Conservation (phyloP, 1,140 invertebrate genomes). For the Panulirus ornatus region DNA sequence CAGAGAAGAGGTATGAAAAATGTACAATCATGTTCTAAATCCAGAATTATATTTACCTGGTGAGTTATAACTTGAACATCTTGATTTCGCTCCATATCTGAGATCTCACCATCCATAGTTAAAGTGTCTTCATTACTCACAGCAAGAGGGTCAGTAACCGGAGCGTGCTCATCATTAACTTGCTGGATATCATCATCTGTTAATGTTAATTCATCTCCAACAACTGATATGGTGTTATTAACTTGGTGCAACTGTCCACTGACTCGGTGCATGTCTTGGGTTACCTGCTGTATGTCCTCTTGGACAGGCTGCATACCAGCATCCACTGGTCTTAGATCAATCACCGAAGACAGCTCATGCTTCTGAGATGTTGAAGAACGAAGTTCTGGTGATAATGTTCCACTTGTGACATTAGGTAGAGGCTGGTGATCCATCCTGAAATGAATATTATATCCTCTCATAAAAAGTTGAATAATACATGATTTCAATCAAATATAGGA, state of each 20-base stretch:
- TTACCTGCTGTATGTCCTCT: neutral
- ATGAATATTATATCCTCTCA: no score
- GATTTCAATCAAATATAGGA: no score
- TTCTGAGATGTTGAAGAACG: neutral
- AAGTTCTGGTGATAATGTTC: constrained; percentile 15
- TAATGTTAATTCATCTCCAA: constrained; percentile 24
- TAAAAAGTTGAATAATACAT: no score
- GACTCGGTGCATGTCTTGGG: neutral
- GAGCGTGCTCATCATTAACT: constrained; percentile 4
- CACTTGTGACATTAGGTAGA: constrained; percentile 12
- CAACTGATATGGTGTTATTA: constrained; percentile 2
- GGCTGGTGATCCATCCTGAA: constrained; percentile 50
- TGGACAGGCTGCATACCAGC: constrained; percentile 6
- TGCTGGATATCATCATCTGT: neutral
- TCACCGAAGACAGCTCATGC: constrained; percentile 27
- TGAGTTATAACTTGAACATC: constrained; percentile 37
- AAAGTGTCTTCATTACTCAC: constrained; percentile 2
- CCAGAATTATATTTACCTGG: neutral
- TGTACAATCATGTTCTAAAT: no score
- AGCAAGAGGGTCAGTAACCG: constrained; percentile 10
- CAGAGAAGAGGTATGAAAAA: no score
- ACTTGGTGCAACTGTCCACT: constrained; percentile 9
- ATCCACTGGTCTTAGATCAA: constrained; percentile 40
- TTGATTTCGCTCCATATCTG: constrained; percentile 20
- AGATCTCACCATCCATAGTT: constrained; percentile 38